Conservation (phyloP, 2,113 vertebrate genomes). For the Macrotus californicus region DNA sequence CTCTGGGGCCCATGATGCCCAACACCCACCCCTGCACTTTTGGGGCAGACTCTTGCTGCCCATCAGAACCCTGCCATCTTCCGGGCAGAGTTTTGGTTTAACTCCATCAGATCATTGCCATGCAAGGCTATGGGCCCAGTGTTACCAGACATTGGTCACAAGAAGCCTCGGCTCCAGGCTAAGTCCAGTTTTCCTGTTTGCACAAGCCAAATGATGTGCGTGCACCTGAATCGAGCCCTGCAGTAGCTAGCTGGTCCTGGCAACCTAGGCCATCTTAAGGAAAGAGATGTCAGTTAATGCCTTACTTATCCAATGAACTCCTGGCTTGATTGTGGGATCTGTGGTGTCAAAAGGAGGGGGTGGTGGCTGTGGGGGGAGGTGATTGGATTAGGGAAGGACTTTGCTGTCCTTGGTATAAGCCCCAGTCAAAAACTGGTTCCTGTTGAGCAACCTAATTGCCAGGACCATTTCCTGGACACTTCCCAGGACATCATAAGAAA, state of each 20-base stretch:
- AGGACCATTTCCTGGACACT: too few relatives aligned
- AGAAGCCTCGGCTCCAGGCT: background rate
- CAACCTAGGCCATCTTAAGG: background rate
- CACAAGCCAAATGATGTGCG: background rate
- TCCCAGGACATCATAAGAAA: background rate
- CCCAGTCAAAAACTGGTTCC: background rate
- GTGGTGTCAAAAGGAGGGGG: background rate
- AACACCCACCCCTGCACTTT: fast-evolving
- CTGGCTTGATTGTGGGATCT: background rate
- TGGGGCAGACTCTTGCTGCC: too few relatives aligned
- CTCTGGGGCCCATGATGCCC: background rate
- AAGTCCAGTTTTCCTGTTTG: too few relatives aligned
- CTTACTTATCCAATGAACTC: background rate
- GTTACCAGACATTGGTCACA: background rate
- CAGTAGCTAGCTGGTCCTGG: background rate
- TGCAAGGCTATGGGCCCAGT: fast-evolving
- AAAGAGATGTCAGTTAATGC: background rate
- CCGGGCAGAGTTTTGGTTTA: too few relatives aligned
- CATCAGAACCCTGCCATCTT: background rate
- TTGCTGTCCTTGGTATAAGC: background rate
- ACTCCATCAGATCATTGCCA: background rate
- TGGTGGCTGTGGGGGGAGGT: fast-evolving
- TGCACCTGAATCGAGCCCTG: background rate
- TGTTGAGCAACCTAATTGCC: background rate
- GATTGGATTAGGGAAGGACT: background rate